A percentile compares a stretch with the other conserved stretches of the same genome.
These are phyloP conservation scores for Atherinosoma microstoma DNA, from an alignment of 2,797 vertebrate species.

Conservation along the genomic window DNA sequence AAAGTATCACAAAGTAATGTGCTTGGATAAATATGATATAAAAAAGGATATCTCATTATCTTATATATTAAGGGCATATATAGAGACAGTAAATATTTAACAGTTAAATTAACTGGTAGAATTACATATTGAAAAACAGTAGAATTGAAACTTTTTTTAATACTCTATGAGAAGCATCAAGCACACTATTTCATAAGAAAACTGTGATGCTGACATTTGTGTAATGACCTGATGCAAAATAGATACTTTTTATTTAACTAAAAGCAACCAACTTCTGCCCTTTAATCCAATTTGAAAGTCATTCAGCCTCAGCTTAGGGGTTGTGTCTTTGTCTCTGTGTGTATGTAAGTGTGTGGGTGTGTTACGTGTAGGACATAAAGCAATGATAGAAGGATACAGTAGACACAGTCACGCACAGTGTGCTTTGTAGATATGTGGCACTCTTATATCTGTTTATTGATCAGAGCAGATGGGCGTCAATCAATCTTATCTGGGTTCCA, in stretches of 20 bases:
- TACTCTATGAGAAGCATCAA: not conserved
- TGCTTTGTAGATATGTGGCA: constrained; percentile 76
- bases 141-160: not conserved
- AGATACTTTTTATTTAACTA: constrained; percentile 18
- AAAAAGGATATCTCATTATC: not conserved
- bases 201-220: not conserved
- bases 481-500: constrained; percentile 83
- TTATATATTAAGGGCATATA: not conserved
- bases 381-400: constrained; percentile 60
- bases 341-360: constrained; percentile 16
- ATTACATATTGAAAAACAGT: too few species aligned
- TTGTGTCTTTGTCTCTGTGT: constrained; percentile 21
- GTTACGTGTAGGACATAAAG: constrained; percentile 30
- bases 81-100: too few species aligned
- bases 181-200: not conserved
- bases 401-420: constrained; percentile 50
- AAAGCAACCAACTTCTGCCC: constrained; percentile 27
- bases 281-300: constrained; percentile 61
- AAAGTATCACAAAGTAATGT: not conserved
- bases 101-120: too few species aligned
- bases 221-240: not conserved
- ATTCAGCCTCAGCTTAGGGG: constrained; percentile 39
- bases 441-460: constrained; percentile 82
- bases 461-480: constrained; percentile 80
- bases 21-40: not conserved